Evolutionary conservation across 2,113 vertebrate genomes (phyloP).

Genomic region (Charina bottae): DNA sequence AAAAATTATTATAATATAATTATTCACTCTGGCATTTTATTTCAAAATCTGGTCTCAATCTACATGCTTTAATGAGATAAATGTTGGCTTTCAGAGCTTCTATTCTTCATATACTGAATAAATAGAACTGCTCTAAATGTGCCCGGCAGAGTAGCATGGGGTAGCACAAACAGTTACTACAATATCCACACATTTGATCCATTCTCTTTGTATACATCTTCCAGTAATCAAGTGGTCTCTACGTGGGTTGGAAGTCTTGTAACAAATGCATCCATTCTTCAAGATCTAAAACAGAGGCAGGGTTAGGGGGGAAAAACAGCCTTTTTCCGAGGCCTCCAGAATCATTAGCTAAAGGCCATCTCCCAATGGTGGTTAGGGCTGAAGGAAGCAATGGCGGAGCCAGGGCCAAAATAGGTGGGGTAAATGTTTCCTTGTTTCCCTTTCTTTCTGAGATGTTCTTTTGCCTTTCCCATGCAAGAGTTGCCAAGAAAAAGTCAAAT

Average conservation of each 20-base stretch:
- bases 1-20: slow-evolving; percentile 49
- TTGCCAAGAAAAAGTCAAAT: neutral
- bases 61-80: slow-evolving; percentile 66
- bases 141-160: slow-evolving; percentile 20
- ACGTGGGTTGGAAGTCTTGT: neutral
- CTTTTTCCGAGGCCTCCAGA: neutral
- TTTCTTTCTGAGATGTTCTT: neutral
- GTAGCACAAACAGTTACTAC: slow-evolving; percentile 43
- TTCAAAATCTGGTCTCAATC: slow-evolving; percentile 69
- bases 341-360: neutral
- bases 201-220: slow-evolving; percentile 26
- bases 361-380: neutral
- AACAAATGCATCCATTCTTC: neutral
- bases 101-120: slow-evolving; percentile 56
- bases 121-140: slow-evolving; percentile 60
- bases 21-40: slow-evolving; percentile 63
- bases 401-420: neutral
- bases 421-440: neutral
- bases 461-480: neutral
- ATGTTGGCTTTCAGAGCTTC: slow-evolving; percentile 59
- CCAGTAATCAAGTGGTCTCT: neutral
- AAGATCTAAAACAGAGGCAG: neutral
- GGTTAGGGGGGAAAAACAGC: neutral
- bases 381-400: neutral
- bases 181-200: slow-evolving; percentile 30